A percentile compares a stretch with the other conserved stretches of the same genome.
Evolutionary conservation across 2,113 vertebrate genomes (phyloP).

Genomic region (Anser cygnoides): DNA sequence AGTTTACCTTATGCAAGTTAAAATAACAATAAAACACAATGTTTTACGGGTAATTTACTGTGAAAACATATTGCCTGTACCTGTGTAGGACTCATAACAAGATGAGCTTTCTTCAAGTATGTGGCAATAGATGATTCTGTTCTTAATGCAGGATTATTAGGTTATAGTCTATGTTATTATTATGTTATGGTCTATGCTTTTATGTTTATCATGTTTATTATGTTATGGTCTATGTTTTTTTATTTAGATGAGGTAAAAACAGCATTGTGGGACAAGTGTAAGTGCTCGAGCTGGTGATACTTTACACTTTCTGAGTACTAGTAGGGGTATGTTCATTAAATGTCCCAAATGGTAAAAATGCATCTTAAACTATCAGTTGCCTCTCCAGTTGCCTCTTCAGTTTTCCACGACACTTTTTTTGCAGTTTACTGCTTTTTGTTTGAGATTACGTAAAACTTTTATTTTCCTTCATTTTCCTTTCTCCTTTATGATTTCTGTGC

Average conservation of each 20-base stretch:
- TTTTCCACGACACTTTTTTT: background rate
- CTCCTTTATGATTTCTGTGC: background rate
- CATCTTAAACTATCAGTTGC: background rate
- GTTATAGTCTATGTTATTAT: background rate
- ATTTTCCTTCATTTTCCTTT: background rate
- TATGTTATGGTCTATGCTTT: background rate
- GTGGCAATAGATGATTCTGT: background rate
- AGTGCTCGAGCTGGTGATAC: background rate
- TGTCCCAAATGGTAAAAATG: background rate
- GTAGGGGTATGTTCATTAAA: background rate
- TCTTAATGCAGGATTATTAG: background rate
- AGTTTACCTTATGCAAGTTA: background rate
- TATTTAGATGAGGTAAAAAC: background rate
- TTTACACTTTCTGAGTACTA: background rate
- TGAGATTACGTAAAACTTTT: background rate
- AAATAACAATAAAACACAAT: background rate
- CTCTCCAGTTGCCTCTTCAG: background rate
- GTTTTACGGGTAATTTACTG: background rate
- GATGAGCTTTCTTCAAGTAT: background rate
- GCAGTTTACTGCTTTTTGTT: background rate
- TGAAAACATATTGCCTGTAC: background rate
- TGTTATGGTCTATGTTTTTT: background rate
- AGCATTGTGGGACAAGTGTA: background rate
- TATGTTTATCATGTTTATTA: background rate
- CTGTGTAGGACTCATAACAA: background rate